These are phyloP conservation scores for Phylloscopus whistleri DNA, from an alignment of 2,113 vertebrate genomes.

Conservation along the genomic window DNA sequence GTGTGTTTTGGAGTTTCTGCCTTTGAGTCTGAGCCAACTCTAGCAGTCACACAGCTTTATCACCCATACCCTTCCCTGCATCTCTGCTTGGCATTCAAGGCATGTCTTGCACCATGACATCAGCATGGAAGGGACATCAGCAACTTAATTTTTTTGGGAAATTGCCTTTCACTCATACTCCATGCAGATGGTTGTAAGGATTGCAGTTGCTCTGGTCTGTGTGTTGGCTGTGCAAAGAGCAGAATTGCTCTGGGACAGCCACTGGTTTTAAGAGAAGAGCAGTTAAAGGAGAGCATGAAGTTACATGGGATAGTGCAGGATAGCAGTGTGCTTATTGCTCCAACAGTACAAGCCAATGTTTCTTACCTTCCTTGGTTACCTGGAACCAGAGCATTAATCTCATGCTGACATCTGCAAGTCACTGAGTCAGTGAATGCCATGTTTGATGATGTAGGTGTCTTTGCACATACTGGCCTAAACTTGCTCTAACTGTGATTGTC, in stretches of 20 bases:
- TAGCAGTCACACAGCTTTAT: neutral
- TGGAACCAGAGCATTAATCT: neutral
- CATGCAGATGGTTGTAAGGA: neutral
- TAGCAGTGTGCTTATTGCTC: neutral
- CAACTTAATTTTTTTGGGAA: neutral
- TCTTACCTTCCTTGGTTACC: conserved; percentile 9
- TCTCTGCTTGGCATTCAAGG: neutral
- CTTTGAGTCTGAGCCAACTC: neutral
- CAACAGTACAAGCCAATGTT: neutral
- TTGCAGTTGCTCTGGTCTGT: neutral
- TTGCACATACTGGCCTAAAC: conserved; percentile 28
- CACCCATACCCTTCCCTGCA: neutral
- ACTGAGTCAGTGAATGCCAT: neutral
- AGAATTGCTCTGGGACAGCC: neutral
- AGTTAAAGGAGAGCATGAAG: neutral
- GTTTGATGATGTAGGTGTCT: neutral
- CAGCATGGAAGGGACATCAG: neutral
- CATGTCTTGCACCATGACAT: neutral
- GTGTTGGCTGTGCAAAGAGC: neutral
- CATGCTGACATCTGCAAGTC: neutral
- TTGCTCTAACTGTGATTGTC: neutral
- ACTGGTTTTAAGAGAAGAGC: neutral
- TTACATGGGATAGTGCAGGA: neutral
- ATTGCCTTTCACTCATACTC: neutral
- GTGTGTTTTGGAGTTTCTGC: neutral